Base-by-base conservation (phyloP, 2,113 vertebrate genomes). In the Eolophus roseicapilla region DNA sequence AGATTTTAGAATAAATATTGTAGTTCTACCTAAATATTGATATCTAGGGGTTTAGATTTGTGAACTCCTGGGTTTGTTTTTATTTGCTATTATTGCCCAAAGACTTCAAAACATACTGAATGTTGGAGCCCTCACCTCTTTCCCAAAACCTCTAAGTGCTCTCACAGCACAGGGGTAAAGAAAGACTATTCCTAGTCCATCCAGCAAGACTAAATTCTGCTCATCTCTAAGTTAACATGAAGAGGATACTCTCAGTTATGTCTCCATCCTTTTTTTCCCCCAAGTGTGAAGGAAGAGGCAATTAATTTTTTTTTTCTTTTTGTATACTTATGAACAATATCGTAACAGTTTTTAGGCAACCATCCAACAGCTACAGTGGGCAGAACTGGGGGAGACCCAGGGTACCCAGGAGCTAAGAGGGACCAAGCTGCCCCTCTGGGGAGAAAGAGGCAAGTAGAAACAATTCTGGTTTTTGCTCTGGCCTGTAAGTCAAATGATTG, bases 261-360 rank as follows among this genome's bases (percentile, higher is more conserved):
- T 86, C 67, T 55, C 29, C 25, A 31, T 39, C 35, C 14, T 16
- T 57, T 63, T 35, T n/a, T 43, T 24, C 7, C 18, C 18, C 14
- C 3, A 5, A 20, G 7, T 75, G 67, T 75, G 52, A 82, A 79
- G 18, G 53, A 62, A 69, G 47, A 1, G 3, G 17, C 33, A 87
- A 1, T 57, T 9, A 15, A 11, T 9, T 31, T 14, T 82, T 77
- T 69, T 71, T 6, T 80, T 95, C 33, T 8, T 74, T 82, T 65
- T 86, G 43, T 1, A 0, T 71, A 10, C 13, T 53, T 79, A n/a
- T 0, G 2, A 82, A 50, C 7, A 18, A 7, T 33, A 16, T 46
- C 0, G 1, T 33, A 53, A 53, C 9, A 35, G 55, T 11, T 33
- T 57, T 91, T 80, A 65, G 63, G 35, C 11, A 85, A 24, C 10